These are phyloP conservation scores for Himalopsyche anomala DNA, from an alignment of 2,888 invertebrate species.

Conservation along the genomic window DNA sequence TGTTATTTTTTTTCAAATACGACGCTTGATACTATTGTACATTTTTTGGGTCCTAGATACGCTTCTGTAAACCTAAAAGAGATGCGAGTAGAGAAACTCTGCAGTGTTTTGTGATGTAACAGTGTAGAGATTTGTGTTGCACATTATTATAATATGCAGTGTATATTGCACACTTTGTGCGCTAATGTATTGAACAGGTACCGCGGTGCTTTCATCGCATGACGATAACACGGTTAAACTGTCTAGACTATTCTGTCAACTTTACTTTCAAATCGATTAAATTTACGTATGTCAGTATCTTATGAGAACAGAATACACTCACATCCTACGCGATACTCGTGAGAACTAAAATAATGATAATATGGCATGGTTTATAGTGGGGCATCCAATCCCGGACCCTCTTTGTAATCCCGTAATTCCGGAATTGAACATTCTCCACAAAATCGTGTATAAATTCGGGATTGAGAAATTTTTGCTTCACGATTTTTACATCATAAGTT, in stretches of 20 bases:
- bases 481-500: too few relatives aligned
- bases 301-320: background rate
- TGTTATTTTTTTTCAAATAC: too few relatives aligned
- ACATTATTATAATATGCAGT: background rate
- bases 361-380: background rate
- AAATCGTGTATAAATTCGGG: too few relatives aligned
- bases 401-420: too few relatives aligned
- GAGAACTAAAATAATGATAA: background rate
- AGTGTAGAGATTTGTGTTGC: background rate
- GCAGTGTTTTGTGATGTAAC: slow-evolving; percentile 8
- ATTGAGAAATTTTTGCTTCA: too few relatives aligned
- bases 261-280: slow-evolving; percentile 36
- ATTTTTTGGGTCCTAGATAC: background rate
- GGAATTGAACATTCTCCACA: too few relatives aligned
- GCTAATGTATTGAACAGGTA: slow-evolving; percentile 21
- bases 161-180: background rate
- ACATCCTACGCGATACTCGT: background rate
- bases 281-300: slow-evolving; percentile 1
- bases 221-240: slow-evolving; percentile 23
- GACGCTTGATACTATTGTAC: too few relatives aligned
- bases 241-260: slow-evolving; percentile 39
- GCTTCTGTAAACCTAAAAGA: background rate
- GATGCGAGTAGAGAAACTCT: slow-evolving; percentile 23
- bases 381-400: too few relatives aligned
- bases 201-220: background rate